These are phyloP conservation scores for Psammodynastes pulverulentus DNA, from an alignment of 2,113 vertebrate genomes.

Conservation along the genomic window DNA sequence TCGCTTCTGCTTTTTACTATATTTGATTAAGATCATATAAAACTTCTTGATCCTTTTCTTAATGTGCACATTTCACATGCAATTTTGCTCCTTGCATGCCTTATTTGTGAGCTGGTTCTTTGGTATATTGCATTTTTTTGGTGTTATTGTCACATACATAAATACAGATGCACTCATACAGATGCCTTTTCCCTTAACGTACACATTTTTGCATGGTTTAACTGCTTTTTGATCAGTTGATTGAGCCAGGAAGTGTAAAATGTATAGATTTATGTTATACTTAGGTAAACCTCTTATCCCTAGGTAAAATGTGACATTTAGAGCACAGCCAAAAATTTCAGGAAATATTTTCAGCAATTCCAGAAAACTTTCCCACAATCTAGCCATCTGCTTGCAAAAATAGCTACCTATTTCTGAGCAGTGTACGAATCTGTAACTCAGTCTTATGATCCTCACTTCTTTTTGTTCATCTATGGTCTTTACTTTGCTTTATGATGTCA, in stretches of 20 bases:
- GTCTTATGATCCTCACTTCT: not conserved
- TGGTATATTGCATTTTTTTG: not conserved
- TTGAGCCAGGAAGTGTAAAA: not conserved
- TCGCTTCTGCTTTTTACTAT: not conserved
- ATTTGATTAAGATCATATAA: not conserved
- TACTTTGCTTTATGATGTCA: not conserved
- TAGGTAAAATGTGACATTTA: not conserved
- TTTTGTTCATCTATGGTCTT: not conserved
- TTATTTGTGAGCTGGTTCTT: not conserved
- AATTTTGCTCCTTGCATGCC: not conserved
- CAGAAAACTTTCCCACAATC: not conserved
- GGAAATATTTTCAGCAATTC: not conserved
- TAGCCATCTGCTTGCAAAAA: not conserved
- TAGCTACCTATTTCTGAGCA: not conserved
- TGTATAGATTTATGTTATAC: not conserved
- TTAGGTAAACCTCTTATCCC: not conserved
- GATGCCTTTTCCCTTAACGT: not conserved
- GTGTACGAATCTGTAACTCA: not conserved
- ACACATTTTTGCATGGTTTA: not conserved
- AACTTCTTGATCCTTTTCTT: not conserved
- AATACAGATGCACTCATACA: not conserved
- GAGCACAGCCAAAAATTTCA: not conserved
- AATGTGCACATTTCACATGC: not conserved
- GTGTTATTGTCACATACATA: not conserved
- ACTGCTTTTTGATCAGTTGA: constrained; percentile 13